A percentile compares a stretch with the other conserved stretches of the same genome.
Evolutionary conservation across 2,113 vertebrate species (phyloP).

Genomic region (Oophaga pumilio): DNA sequence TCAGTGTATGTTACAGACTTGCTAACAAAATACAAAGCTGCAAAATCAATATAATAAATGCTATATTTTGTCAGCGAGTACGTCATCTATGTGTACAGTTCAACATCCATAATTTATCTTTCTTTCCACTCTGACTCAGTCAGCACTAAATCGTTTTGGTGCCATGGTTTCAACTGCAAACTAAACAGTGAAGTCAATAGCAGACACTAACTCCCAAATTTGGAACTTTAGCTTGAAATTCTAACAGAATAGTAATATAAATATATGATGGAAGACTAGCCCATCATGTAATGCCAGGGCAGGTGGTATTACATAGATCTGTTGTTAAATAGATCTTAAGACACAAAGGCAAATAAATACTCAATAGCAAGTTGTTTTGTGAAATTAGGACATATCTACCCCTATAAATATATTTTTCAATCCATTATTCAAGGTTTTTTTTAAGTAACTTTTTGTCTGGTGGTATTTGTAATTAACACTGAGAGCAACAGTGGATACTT

Average conservation of each 20-base stretch:
- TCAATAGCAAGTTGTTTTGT: too few species aligned
- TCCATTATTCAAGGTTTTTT: too few species aligned
- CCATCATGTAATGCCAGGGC: not conserved
- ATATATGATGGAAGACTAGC: not conserved
- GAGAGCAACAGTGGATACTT: too few species aligned
- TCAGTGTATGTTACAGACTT: too few species aligned
- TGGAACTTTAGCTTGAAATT: not conserved
- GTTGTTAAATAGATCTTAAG: too few species aligned
- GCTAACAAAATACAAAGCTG: not conserved
- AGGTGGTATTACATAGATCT: not conserved
- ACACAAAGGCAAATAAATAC: too few species aligned
- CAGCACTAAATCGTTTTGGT: not conserved
- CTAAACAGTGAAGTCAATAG: not conserved
- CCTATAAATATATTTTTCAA: too few species aligned
- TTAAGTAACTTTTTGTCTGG: too few species aligned
- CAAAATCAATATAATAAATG: not conserved
- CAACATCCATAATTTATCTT: not conserved
- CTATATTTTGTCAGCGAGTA: not conserved
- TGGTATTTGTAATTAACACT: too few species aligned
- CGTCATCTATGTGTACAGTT: not conserved
- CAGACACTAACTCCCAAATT: not conserved
- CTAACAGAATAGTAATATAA: not conserved
- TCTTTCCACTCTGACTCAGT: conserved; percentile 8
- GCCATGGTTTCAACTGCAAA: not conserved
- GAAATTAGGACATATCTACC: too few species aligned